Base-by-base conservation (phyloP, 1,140 invertebrate species). In the Choristoneura fumiferana region DNA sequence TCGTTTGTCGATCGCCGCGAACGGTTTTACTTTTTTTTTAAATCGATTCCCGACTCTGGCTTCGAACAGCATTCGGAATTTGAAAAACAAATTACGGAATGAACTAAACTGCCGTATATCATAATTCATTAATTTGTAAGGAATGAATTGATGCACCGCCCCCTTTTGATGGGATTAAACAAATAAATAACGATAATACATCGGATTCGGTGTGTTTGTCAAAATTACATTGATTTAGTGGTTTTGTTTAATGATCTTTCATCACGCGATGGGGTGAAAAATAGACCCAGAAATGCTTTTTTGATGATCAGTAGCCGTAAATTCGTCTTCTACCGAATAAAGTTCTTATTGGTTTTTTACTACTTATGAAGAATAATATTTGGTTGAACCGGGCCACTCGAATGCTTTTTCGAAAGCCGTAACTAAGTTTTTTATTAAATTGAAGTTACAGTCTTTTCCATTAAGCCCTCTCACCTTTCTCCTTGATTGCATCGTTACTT, bases 121-220 rank as follows among this genome's bases (percentile, higher is more conserved):
- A 60, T 57, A 62, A 57, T 53, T 29, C 43, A 52, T 60, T 60
- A 54, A 60, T 60, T 60, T 36, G 43, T 66, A 43, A 34, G 17
- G 60, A 72, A 67, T 66, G 63, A 67, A 71, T 71, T 64, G 65
- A 60, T 73, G 45, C 45, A 33, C 37, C 57, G 57, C 57, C 57
- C 57, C 53, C 60, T 65, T 67, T 65, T 45, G 49, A 68, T 63
- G 57, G 71, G 58, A 78, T 75, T 73, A 73, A 73, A 70, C 70
- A 70, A 75, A 81, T 78, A 80, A 78, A 78, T 80, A 68, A 73
- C 66, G 67, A 70, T 76, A 67, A 58, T 62, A 37, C 49, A 55
- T 40, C 33, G 58, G 53, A n/a, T 59, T 38, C 43, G 56, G 10
- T 38, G 43, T 54, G 69, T 70, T 64, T 61, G 67, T 63, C 60